Base-by-base conservation (phyloP, 2,797 vertebrate species). In the Darevskia nairensis region DNA sequence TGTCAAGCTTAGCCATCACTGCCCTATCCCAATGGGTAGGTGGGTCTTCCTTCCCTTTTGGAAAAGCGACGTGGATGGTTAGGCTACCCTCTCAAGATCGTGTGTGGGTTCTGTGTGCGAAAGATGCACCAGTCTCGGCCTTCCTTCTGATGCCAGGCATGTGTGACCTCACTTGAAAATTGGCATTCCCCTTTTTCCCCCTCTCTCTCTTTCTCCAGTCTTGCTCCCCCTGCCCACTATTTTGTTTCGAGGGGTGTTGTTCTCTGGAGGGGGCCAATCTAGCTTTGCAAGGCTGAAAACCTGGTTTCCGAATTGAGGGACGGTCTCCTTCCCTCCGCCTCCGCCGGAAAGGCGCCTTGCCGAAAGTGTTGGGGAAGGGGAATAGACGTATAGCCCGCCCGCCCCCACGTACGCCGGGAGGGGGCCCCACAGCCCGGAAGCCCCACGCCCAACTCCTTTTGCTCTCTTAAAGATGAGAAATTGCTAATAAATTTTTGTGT, bases 401-500 rank as follows among this genome's bases (percentile, higher is more conserved):
- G n/a, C 11, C 71, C 17, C 3, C 39, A 10, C 39, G 5, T 17
- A 55, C 1, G 5, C 32, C 1, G 50, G 50, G 50, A 1, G 23
- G 93, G 93, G 88, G 86, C 90, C 89, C 91, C 90, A 55, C 90
- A 68, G 89, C 6, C 90, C 77, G 19, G 25, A 71, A 90, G 88
- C 82, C n/a, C 90, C 87, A 91, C 35, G 92, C 94, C 95, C 87
- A 55, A 15, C 50, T 87, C 78, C 95, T 94, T 85, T 90, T 95
- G 88, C 91, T 95, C 92, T 94, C 44, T 23, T 96, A 98, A 98
- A 99, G 99, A 99, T 99, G 99, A 99, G 99, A 99, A 99, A 99
- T 98, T 97, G 95, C 96, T 99, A 99, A 99, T 99, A 99, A 99
- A 99, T 99, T 99, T 99, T 99, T 99, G 99, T 99, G 99, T 98